Conservation (phyloP, 1,140 invertebrate species). For the Chelonus insularis region DNA sequence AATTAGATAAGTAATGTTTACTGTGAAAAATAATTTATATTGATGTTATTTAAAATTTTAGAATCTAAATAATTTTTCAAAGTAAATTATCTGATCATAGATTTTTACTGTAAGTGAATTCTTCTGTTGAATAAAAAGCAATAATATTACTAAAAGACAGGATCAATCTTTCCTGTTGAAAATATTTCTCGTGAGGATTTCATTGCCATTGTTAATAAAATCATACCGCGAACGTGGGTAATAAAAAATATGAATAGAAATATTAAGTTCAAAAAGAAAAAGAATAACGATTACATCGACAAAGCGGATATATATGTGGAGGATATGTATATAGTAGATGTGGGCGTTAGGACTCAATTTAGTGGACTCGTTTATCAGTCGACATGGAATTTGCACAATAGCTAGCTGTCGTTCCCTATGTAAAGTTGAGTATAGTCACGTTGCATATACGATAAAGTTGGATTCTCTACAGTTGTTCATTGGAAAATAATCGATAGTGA, state of each 20-base stretch:
- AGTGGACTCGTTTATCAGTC: conserved; percentile 44
- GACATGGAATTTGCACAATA: conserved; percentile 34
- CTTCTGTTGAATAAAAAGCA: no score
- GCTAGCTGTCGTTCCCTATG: neutral
- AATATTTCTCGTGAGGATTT: no score
- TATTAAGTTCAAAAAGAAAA: conserved; percentile 35
- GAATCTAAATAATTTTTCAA: no score
- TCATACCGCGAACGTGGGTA: conserved; percentile 21
- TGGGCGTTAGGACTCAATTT: conserved; percentile 42
- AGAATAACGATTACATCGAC: conserved; percentile 1
- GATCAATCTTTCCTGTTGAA: no score
- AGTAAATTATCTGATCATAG: no score
- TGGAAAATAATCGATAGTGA: neutral
- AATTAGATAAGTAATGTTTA: no score
- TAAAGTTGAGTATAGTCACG: neutral
- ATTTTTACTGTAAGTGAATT: no score
- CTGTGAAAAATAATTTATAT: no score
- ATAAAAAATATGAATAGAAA: conserved; percentile 24
- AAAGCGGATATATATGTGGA: conserved; percentile 22
- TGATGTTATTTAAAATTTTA: no score
- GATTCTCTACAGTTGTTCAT: neutral
- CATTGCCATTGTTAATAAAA: conserved; percentile 24
- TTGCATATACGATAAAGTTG: neutral
- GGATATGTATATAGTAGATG: conserved; percentile 24
- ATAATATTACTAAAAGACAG: no score